Percentiles rank a stretch among this genome's conserved stretches.
Conservation (phyloP, 2,113 vertebrate species). For the Lophochroa leadbeateri region DNA sequence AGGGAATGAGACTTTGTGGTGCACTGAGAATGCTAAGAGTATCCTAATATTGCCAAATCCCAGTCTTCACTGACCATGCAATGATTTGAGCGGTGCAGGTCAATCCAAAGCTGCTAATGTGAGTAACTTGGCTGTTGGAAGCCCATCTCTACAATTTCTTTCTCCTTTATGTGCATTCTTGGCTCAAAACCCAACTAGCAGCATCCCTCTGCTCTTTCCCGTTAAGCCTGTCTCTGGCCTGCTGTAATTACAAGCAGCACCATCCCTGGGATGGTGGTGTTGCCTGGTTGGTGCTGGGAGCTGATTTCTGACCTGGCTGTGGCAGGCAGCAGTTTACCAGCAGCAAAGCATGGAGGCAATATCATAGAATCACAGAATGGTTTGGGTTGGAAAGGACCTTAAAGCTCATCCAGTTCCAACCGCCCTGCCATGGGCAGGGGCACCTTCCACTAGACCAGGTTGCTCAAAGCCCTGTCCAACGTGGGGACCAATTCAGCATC, state of each 20-base stretch:
- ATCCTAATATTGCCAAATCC: neutral
- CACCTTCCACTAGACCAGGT: neutral
- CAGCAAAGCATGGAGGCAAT: rapidly evolving
- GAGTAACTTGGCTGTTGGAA: neutral
- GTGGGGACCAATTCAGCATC: neutral
- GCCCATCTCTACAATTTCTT: neutral
- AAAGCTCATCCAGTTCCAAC: neutral
- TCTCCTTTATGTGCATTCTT: neutral
- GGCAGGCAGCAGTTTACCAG: neutral
- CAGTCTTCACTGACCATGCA: neutral
- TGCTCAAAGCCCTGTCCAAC: neutral
- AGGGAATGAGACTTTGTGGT: neutral
- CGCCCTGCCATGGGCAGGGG: neutral
- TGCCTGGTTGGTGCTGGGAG: neutral
- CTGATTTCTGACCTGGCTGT: neutral
- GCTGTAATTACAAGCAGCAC: neutral
- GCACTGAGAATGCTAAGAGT: neutral
- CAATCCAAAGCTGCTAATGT: neutral
- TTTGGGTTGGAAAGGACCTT: neutral
- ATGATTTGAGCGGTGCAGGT: neutral
- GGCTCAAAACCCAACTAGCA: neutral
- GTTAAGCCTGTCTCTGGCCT: no score
- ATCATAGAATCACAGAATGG: neutral
- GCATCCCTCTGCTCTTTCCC: neutral
- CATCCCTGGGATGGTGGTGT: rapidly evolving